Evolutionary conservation across 1,140 invertebrate genomes (phyloP), one percentile per base, ranked within the genome.

Genomic region (Neodiprion pinetum): DNA sequence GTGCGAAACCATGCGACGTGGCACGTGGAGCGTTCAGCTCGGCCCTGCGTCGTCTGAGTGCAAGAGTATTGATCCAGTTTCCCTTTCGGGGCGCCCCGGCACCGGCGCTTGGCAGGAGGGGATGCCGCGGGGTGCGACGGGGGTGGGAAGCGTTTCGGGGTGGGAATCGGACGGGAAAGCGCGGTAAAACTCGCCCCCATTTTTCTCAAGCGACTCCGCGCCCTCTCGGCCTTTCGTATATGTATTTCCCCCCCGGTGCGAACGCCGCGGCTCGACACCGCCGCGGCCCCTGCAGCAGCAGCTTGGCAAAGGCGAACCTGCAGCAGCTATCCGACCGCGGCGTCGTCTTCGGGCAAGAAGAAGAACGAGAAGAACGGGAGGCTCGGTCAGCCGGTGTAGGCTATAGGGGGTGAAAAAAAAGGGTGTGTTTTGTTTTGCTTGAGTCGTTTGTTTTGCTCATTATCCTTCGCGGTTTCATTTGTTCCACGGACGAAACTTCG

Each of bases 401-500:
- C 28, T 40, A 40, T 2, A 21, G 12, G 12, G 17, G 61, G 17
- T 65, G 61, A 65, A 7, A 65, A 65, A 61, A 47, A 48, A 71
- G 53, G 70, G 48, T 71, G n/a, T 28, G 70, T 71, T 71, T 71
- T 71, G 28, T 50, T 50, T 71, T 48, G 21, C 70, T 50, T 48
- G 21, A 3, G 1, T 48, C 70, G 70, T 71, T 71, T 71, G 70
- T 71, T 71, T 71, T 71, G 70, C 70, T 71, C 70, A 48, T 71
- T 48, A 71, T 71, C 70, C 70, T 28, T 50, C 10, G n/a, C 53
- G 53, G 53, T 61, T 61, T 61, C 53, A n/a, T 61, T 61, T 61
- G 53, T n/a, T n/a, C 53, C 7, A 61, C 53, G n/a, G 28, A 61
- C 11, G 53, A 61, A n/a, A 61, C 53, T 61, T 61, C 53, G 53